Evolutionary conservation across 1,140 invertebrate genomes (phyloP), one percentile per base, ranked within the genome.

Genomic region (Subanguina moxae): DNA sequence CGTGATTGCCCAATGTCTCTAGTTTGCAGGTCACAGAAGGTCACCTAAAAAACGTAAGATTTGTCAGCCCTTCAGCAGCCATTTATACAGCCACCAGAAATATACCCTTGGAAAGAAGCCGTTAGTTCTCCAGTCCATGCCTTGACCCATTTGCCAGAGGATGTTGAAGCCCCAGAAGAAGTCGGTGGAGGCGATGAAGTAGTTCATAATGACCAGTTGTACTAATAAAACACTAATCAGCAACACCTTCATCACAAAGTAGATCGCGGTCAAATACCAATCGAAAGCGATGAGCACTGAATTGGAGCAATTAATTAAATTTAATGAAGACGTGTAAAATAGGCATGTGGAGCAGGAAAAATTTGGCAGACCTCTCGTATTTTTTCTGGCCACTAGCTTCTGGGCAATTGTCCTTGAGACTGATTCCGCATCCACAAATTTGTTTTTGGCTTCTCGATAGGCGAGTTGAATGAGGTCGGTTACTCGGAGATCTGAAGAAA

Each of bases 401-500:
- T 38, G 1, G 11, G 75, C 75, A 67, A 74, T 76, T 21, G 5
- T 74, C 57, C 72, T 63, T n/a, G 70, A 72, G 11, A 78, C 59
- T 17, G 43, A 43, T 17, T 32, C 56, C 9, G 65, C 25, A 15
- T 71, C 15, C 23, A 15, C 46, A 45, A 77, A 67, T 30, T 52
- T 45, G 15, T 45, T 57, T 75, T 75, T 70, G 21, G 46, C 58
- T 63, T 77, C 76, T 23, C 45, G 68, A 56, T 75, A 75, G 27
- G 74, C 76, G 19, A 75, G 45, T 68, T 75, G 77, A 42, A 80
- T 59, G 15, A 75, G 63, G 30, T 75, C 74, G 38, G 62, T 75
- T 21, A 75, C 61, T 30, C 71, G 52, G 15, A 75, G 25, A 43
- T 76, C 73, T 75, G 25, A 46, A 78, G 25, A 38, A 38, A 38